Conservation (phyloP, 2,888 invertebrate species). For the Cephonodes hylas region DNA sequence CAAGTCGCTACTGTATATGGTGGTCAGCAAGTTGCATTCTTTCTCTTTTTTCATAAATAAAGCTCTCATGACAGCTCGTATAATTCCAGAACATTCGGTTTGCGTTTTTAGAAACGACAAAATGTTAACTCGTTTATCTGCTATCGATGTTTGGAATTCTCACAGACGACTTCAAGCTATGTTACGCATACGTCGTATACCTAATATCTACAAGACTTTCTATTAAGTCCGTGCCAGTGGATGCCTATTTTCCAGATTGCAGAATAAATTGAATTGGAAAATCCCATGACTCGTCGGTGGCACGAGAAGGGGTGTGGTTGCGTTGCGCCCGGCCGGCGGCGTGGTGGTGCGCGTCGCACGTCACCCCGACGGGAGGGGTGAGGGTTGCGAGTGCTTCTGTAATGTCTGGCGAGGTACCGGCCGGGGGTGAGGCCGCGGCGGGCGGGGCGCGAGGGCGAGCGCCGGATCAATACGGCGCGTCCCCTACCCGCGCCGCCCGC, state of each 20-base stretch:
- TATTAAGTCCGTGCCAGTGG: conserved; percentile 18
- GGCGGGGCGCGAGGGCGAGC: conserved; percentile 39
- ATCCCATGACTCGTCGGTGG: conserved; percentile 74
- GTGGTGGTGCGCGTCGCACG: conserved; percentile 50
- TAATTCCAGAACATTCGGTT: conserved; percentile 38
- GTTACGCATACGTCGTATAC: conserved; percentile 16
- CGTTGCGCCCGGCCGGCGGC: conserved; percentile 54
- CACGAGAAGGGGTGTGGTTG: conserved; percentile 78
- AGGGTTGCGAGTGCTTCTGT: conserved; percentile 63
- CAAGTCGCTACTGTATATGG: conserved; percentile 70
- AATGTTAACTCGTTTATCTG: conserved; percentile 23
- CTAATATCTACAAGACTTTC: not conserved
- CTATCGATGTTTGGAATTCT: conserved; percentile 23
- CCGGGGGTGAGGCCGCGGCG: conserved; percentile 40
- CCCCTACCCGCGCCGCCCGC: conserved; percentile 55
- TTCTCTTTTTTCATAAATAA: conserved; percentile 63
- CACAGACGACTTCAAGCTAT: not conserved
- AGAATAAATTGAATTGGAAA: conserved; percentile 76
- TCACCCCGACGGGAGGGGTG: conserved; percentile 47
- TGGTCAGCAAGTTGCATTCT: conserved; percentile 59
- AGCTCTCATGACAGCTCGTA: conserved; percentile 27
- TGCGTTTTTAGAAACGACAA: conserved; percentile 35
- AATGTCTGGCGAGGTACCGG: conserved; percentile 60
- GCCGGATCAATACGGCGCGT: conserved; percentile 69
- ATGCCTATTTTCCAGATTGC: conserved; percentile 48